phyloP scores from a whole-genome alignment of 2,797 vertebrate species.

The Rhyacichthys aspro region DNA sequence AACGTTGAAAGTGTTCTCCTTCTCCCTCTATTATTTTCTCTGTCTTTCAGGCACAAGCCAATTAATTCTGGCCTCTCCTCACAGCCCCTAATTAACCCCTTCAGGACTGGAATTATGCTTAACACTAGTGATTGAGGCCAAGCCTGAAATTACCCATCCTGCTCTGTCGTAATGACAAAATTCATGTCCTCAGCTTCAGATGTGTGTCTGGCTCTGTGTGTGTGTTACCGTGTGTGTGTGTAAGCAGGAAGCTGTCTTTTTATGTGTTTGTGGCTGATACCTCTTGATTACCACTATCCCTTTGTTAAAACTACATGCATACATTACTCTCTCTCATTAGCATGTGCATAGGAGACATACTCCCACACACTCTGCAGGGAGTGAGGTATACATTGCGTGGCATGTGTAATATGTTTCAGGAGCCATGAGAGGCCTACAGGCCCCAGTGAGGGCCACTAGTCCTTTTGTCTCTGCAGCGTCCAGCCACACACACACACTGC shows the following conservation, averaged over 20 bases:
- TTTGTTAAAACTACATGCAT: conserved; percentile 63
- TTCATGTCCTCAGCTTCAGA: conserved; percentile 37
- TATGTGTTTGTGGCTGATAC: conserved; percentile 33
- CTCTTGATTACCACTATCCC: conserved; percentile 54
- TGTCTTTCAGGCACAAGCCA: conserved; percentile 71
- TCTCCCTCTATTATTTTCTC: conserved; percentile 55
- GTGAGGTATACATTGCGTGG: conserved; percentile 40
- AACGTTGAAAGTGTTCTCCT: conserved; percentile 42
- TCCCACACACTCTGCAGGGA: conserved; percentile 19
- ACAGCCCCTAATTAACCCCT: conserved; percentile 81
- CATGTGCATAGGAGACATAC: conserved; percentile 36
- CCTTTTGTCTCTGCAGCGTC: conserved; percentile 62
- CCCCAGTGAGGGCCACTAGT: conserved; percentile 38
- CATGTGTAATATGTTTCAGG: conserved; percentile 55
- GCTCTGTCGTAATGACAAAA: conserved; percentile 64
- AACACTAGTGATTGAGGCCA: conserved; percentile 78
- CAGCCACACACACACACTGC: conserved; percentile 36
- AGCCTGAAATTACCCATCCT: conserved; percentile 78
- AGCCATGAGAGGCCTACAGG: conserved; percentile 47
- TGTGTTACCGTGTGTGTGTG: neutral
- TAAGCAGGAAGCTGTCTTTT: conserved; percentile 11
- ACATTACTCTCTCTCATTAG: conserved; percentile 64
- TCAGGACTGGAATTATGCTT: conserved; percentile 77
- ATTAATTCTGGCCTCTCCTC: conserved; percentile 76
- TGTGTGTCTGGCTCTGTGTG: conserved; percentile 12